Evolutionary conservation across 2,888 invertebrate genomes (phyloP), one percentile per base, ranked within the genome.

Genomic region (Idaea dimidiata): DNA sequence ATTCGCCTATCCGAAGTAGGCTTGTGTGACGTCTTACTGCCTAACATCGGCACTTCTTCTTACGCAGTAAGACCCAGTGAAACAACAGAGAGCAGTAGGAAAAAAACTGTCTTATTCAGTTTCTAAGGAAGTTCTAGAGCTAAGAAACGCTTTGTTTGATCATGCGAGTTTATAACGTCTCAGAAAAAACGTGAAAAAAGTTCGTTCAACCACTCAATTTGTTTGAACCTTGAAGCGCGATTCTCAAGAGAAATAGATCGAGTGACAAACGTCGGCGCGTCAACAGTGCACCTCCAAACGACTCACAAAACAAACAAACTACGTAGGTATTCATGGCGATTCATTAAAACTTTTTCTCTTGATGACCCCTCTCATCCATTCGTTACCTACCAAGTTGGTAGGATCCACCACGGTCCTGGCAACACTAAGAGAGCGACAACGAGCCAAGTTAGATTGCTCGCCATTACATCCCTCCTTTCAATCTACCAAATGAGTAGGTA

Each of bases 361-460:
- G 43, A 43, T 43, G 43, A 43, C 43, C 43, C 43, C 43, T 43
- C 43, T 43, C 43, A 43, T 43, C 43, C 10, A 43, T 43, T 43
- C 43, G 43, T 43, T 43, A 43, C 43, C 43, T 43, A 43, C 43
- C 43, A 43, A 43, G 43, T 43, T 43, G 10, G 43, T 43, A 43
- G 43, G 10, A 43, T 43, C 14, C 43, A 43, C 43, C 43, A 14
- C 43, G 43, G 43, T 43, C 43, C 43, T 43, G 43, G 43, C 43
- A 43, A 43, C 43, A 43, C 43, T 43, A 43, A 43, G 8, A 43
- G 43, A 43, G 43, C 43, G 43, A 43, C 43, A 43, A 43, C 43
- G 43, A 43, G 43, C 43, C 43, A 43, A 43, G 43, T 43, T 43
- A 43, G 43, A 43, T 43, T 43, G 43, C 43, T 43, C 43, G 43